These are phyloP conservation scores for Toxotes jaculatrix DNA, from an alignment of 2,113 vertebrate genomes.

Conservation along the genomic window DNA sequence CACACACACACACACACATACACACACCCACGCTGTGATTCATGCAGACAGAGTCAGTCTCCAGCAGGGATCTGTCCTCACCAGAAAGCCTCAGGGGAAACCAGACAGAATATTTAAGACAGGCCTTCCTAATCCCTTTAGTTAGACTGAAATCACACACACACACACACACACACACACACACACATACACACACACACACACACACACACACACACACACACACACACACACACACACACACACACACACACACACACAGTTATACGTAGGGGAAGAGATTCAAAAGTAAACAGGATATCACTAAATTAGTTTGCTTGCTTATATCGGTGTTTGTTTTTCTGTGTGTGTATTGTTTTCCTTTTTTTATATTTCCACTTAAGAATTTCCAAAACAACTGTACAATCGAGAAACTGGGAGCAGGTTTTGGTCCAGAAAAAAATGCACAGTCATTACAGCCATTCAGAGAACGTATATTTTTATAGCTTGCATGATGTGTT, in stretches of 20 bases:
- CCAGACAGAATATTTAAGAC: conserved; percentile 75
- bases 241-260: conserved; percentile 1
- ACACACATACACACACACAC: conserved; percentile 48
- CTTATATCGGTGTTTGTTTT: conserved; percentile 69
- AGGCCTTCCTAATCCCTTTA: conserved; percentile 78
- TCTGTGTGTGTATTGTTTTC: conserved; percentile 30
- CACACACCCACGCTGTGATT: conserved; percentile 69
- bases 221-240: conserved; percentile 7
- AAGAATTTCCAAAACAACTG: conserved; percentile 52
- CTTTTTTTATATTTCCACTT: conserved; percentile 43
- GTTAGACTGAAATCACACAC: conserved; percentile 63
- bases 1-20: conserved; percentile 48
- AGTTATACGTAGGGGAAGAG: conserved; percentile 63
- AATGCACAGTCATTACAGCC: conserved; percentile 7
- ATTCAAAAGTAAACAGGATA: conserved; percentile 76
- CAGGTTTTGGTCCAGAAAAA: conserved; percentile 2
- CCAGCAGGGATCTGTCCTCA: conserved; percentile 81
- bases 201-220: conserved; percentile 27
- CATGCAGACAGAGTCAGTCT: conserved; percentile 73
- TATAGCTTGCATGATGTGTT: conserved; percentile 9
- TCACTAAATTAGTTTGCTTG: conserved; percentile 52
- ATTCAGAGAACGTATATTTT: neutral
- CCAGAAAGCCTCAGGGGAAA: conserved; percentile 72
- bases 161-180: conserved; percentile 35
- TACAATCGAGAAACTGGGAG: neutral